Evolutionary conservation across 2,888 invertebrate species (phyloP).

Genomic region (Xylophagus ater): DNA sequence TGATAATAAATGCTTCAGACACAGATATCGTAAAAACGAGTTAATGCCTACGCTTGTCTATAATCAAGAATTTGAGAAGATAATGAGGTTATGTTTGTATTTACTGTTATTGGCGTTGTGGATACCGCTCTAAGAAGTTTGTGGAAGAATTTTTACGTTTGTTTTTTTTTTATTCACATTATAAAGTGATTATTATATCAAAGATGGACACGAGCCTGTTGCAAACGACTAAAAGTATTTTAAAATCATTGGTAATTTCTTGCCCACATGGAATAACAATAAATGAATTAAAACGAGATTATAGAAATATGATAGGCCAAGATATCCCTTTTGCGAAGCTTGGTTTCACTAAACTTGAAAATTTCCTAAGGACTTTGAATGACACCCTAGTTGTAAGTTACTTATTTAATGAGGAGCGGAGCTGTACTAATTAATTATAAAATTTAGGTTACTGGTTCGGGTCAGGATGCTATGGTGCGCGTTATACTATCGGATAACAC

Average conservation of each 20-base stretch:
- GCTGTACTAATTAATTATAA: neutral
- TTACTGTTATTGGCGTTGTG: no score
- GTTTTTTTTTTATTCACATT: no score
- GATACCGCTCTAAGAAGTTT: no score
- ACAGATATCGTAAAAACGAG: no score
- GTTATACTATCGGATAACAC: slow-evolving; percentile 20
- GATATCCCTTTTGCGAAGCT: slow-evolving; percentile 12
- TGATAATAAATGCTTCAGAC: no score
- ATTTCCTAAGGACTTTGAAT: slow-evolving; percentile 11
- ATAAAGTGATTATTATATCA: no score
- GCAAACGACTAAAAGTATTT: slow-evolving; percentile 11
- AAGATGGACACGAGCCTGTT: slow-evolving; percentile 11
- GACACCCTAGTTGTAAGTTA: slow-evolving; percentile 14
- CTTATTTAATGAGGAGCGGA: neutral
- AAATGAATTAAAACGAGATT: slow-evolving; percentile 13
- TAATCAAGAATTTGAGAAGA: no score
- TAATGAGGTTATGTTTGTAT: no score
- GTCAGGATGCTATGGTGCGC: slow-evolving; percentile 7
- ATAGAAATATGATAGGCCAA: slow-evolving; percentile 11
- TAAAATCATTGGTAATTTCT: slow-evolving; percentile 15
- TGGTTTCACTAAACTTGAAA: slow-evolving; percentile 13
- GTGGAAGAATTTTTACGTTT: no score
- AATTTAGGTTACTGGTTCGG: slow-evolving; percentile 9
- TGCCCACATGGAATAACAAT: slow-evolving; percentile 14
- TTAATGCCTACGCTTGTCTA: no score